Evolutionary conservation across 37 sponge, comb jelly and placozoan species (phyloP).

Genomic region (Cliona cf. orientalis): DNA sequence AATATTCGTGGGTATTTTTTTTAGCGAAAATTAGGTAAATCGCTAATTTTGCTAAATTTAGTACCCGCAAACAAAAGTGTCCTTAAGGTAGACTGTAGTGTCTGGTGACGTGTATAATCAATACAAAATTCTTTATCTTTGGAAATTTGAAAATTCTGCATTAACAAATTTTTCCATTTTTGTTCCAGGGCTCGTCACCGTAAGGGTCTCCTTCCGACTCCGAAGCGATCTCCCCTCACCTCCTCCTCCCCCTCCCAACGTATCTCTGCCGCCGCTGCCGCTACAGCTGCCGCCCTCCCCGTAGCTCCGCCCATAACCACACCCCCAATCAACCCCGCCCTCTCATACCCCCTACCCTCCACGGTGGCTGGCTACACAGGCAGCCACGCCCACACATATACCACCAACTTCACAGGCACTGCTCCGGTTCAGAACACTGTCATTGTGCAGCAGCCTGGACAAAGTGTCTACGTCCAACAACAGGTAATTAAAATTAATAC

Average conservation of each 20-base stretch:
- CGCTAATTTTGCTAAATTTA: no score
- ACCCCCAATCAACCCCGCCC: neutral
- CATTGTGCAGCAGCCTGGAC: conserved; percentile 53
- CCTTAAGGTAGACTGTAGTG: no score
- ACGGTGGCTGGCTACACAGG: neutral
- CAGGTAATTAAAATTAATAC: conserved; percentile 28
- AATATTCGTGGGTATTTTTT: no score
- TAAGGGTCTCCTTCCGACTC: neutral
- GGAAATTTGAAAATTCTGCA: neutral
- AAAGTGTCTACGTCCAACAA: conserved; percentile 66
- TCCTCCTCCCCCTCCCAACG: conserved; percentile 1
- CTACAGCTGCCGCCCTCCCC: neutral
- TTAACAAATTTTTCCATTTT: neutral
- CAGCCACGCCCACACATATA: neutral
- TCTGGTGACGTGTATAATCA: no score
- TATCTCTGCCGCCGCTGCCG: neutral
- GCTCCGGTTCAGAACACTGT: conserved; percentile 56
- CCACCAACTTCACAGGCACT: conserved; percentile 11
- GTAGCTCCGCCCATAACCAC: neutral
- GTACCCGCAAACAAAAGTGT: no score
- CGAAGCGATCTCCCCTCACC: conserved; percentile 2
- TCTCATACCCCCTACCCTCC: neutral
- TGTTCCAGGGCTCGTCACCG: neutral
- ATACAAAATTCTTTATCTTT: neutral
- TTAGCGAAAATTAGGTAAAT: no score